These are phyloP conservation scores for Scaptomyza montana DNA, from an alignment of 1,140 invertebrate species.

Conservation along the genomic window DNA sequence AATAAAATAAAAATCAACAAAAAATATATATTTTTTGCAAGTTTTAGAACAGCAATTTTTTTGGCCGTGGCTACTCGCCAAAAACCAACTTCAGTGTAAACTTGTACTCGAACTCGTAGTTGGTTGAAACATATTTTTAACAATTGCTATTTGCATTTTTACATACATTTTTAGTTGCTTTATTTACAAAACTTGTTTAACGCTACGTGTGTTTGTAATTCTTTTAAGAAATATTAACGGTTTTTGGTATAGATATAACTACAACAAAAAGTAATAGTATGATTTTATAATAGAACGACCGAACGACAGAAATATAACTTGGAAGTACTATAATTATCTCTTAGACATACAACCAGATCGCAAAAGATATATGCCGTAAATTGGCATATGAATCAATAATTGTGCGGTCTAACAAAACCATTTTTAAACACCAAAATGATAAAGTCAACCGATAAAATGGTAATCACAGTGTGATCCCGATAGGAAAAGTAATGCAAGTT, in stretches of 20 bases:
- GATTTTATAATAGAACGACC: neutral
- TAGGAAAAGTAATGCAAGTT: neutral
- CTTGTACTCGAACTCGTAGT: conserved; percentile 43
- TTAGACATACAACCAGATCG: too few relatives aligned
- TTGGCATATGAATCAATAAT: too few relatives aligned
- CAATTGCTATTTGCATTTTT: too few relatives aligned
- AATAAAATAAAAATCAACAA: conserved; percentile 21
- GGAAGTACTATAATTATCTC: too few relatives aligned
- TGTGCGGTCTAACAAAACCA: too few relatives aligned
- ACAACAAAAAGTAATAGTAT: too few relatives aligned
- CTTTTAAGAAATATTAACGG: conserved; percentile 16
- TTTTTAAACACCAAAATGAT: too few relatives aligned
- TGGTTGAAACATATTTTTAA: conserved; percentile 45
- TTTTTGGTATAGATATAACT: conserved; percentile 30
- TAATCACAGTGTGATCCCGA: too few relatives aligned
- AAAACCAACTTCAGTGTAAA: conserved; percentile 19
- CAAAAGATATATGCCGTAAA: too few relatives aligned
- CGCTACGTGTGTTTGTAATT: conserved; percentile 44
- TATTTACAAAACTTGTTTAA: conserved; percentile 28
- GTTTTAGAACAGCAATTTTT: conserved; percentile 7
- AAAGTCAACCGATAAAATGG: too few relatives aligned
- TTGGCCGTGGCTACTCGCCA: neutral
- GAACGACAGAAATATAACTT: too few relatives aligned
- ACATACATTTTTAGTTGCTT: conserved; percentile 25
- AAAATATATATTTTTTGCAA: conserved; percentile 16